phyloP scores from a whole-genome alignment of 2,888 invertebrate species.

The Parnassius orleans region DNA sequence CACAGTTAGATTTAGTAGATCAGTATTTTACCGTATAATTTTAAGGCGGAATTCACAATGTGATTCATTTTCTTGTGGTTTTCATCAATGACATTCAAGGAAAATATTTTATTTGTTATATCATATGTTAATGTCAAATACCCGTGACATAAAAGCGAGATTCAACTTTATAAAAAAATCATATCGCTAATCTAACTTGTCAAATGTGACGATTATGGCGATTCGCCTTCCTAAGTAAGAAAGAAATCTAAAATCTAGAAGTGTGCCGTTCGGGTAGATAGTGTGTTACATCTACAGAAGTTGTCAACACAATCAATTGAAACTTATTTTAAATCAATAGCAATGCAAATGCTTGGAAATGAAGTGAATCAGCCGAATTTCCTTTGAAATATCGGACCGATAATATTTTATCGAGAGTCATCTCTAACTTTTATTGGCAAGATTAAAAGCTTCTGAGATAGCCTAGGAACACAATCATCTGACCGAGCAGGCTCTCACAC shows the following conservation, averaged over 20 bases:
- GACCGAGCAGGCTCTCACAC: conserved; percentile 28
- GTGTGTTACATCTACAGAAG: not conserved
- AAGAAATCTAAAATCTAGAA: not conserved
- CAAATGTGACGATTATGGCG: too few species aligned
- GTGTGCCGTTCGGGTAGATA: not conserved
- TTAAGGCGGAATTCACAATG: not conserved
- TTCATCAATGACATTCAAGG: too few species aligned
- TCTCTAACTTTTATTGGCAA: conserved; percentile 48
- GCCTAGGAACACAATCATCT: conserved; percentile 29
- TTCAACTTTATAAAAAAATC: too few species aligned
- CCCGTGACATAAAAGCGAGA: too few species aligned
- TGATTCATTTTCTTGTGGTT: too few species aligned
- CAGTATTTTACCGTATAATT: not conserved
- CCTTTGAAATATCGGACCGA: conserved; percentile 28
- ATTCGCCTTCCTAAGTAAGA: too few species aligned
- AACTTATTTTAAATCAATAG: not conserved
- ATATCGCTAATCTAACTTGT: too few species aligned
- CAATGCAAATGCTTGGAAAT: conserved; percentile 10
- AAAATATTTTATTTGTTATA: too few species aligned
- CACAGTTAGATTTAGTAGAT: not conserved
- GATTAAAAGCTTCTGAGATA: conserved; percentile 43
- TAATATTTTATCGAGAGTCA: conserved; percentile 44
- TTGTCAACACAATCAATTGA: conserved; percentile 5
- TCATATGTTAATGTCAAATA: too few species aligned
- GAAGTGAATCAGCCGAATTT: conserved; percentile 10